phyloP scores from a whole-genome alignment of 2,113 vertebrate genomes.

The Macquaria australasica region DNA sequence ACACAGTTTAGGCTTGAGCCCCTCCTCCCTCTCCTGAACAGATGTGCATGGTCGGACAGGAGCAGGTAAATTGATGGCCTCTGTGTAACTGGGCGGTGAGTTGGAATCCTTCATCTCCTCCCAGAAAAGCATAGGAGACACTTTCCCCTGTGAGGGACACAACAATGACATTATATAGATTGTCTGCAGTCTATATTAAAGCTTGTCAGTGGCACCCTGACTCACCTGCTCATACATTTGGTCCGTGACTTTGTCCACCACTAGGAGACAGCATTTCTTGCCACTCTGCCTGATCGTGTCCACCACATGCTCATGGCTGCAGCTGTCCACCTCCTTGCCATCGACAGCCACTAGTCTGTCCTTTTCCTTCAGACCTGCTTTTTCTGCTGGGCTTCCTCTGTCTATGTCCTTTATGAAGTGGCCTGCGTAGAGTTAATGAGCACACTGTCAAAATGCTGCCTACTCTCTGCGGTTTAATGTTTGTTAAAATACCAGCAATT shows the following conservation, averaged over 20 bases:
- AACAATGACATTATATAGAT: neutral
- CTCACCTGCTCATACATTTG: constrained; percentile 90
- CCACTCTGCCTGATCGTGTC: constrained; percentile 86
- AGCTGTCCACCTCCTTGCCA: constrained; percentile 82
- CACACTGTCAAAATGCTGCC: constrained; percentile 18
- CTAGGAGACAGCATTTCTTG: constrained; percentile 86
- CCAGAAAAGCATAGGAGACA: constrained; percentile 89
- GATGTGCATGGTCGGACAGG: constrained; percentile 2
- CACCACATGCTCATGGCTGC: constrained; percentile 88
- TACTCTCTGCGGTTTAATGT: neutral
- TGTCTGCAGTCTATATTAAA: neutral
- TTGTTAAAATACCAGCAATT: neutral
- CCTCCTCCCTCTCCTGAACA: constrained; percentile 44
- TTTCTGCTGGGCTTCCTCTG: constrained; percentile 88
- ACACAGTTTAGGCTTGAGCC: constrained; percentile 90
- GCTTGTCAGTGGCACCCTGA: neutral
- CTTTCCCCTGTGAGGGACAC: constrained; percentile 84
- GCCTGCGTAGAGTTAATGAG: constrained; percentile 74
- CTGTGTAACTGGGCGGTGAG: constrained; percentile 72
- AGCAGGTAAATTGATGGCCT: constrained; percentile 56
- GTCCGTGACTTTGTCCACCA: constrained; percentile 89
- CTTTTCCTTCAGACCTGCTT: constrained; percentile 85
- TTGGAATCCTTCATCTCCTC: constrained; percentile 77
- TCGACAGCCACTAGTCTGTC: constrained; percentile 93
- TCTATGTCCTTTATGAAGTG: constrained; percentile 90